phyloP scores from a whole-genome alignment of 2,113 vertebrate genomes.

The Rissa tridactyla region DNA sequence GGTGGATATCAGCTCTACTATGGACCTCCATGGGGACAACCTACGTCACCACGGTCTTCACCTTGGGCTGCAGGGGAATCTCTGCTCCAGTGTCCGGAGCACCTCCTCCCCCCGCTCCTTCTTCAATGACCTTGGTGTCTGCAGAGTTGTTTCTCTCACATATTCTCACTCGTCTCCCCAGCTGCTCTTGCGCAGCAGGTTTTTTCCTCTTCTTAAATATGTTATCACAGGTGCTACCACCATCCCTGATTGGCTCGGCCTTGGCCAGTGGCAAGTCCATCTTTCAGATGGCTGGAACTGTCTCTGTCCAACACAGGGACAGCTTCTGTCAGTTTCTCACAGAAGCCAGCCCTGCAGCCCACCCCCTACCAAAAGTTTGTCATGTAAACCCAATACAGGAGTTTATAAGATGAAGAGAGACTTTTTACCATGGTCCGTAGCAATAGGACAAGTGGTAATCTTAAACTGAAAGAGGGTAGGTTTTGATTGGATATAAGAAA shows the following conservation, averaged over 20 bases:
- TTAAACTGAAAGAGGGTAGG: background rate
- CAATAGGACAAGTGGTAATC: background rate
- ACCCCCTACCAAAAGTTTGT: rapidly evolving
- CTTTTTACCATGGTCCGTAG: background rate
- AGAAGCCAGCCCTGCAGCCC: background rate
- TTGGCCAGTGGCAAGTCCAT: too few species aligned
- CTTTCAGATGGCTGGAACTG: background rate
- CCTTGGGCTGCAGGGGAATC: background rate
- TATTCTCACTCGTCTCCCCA: background rate
- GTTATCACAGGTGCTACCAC: background rate
- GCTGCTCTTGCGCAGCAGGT: background rate
- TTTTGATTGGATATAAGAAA: background rate
- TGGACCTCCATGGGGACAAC: background rate
- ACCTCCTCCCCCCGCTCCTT: background rate
- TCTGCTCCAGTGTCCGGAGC: rapidly evolving
- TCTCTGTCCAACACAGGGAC: background rate
- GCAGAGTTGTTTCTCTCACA: background rate
- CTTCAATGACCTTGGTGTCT: background rate
- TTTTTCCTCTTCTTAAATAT: background rate
- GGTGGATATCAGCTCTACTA: background rate
- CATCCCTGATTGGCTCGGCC: background rate
- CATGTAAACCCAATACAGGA: background rate
- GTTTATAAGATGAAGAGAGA: background rate
- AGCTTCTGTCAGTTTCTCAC: background rate
- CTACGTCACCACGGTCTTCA: background rate